phyloP scores from a whole-genome alignment of 2,797 vertebrate species.

The Lates japonicus region DNA sequence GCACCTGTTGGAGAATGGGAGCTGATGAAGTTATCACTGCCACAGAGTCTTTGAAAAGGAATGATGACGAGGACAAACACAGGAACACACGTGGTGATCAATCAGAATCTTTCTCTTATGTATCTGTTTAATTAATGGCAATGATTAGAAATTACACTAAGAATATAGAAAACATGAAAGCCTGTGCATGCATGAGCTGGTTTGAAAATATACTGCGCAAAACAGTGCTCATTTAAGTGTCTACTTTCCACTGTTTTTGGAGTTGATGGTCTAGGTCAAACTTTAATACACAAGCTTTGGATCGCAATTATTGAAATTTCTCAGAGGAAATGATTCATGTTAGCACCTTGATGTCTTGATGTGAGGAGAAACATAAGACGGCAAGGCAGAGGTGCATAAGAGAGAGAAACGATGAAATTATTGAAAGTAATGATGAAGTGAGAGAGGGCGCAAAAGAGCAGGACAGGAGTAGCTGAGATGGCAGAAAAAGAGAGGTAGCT shows the following conservation, averaged over 20 bases:
- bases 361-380: constrained; percentile 16
- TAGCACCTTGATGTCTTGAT: constrained; percentile 22
- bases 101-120: background rate
- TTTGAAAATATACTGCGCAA: background rate
- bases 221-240: constrained; percentile 3
- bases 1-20: constrained; percentile 2
- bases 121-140: constrained; percentile 1
- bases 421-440: constrained; percentile 40
- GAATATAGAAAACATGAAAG: constrained; percentile 14
- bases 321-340: constrained; percentile 20
- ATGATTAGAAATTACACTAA: background rate
- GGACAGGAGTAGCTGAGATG: constrained; percentile 24
- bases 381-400: constrained; percentile 21
- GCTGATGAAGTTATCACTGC: constrained; percentile 44
- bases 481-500: constrained; percentile 33
- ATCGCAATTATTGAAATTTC: constrained; percentile 11
- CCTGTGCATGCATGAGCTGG: background rate
- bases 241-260: constrained; percentile 3
- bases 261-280: constrained; percentile 19
- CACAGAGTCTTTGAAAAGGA: constrained; percentile 14
- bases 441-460: constrained; percentile 35
- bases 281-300: constrained; percentile 10
- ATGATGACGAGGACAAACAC: background rate
- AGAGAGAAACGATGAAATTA: constrained; percentile 42
- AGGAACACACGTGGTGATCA: constrained; percentile 9